These are phyloP conservation scores for Megalurothrips usitatus DNA, from an alignment of 2,888 invertebrate genomes.

Conservation along the genomic window DNA sequence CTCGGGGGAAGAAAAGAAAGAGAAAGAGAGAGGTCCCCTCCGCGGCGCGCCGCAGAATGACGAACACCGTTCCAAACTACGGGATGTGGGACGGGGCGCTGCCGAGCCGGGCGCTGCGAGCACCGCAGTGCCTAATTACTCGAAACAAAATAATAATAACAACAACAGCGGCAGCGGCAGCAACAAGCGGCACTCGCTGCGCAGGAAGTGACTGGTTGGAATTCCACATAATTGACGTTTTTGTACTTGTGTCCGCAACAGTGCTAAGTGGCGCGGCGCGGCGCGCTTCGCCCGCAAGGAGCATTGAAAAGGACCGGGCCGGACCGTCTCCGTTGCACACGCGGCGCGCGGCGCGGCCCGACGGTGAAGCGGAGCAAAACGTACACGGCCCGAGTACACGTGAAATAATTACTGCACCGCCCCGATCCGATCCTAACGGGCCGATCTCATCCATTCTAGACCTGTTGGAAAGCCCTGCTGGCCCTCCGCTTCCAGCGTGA, in stretches of 20 bases:
- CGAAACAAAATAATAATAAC: background rate
- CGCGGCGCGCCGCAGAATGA: background rate
- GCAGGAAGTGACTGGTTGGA: conserved; percentile 2
- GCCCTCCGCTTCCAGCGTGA: too few species aligned
- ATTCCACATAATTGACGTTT: conserved; percentile 20
- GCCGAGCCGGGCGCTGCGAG: background rate
- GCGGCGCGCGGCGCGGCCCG: too few species aligned
- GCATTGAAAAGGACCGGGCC: background rate
- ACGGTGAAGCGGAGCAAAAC: too few species aligned
- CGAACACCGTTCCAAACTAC: too few species aligned
- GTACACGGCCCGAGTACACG: too few species aligned
- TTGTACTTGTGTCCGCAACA: background rate
- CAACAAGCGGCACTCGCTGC: background rate
- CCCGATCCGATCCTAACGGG: too few species aligned
- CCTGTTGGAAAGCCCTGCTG: too few species aligned
- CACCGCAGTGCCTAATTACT: background rate
- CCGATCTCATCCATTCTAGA: too few species aligned
- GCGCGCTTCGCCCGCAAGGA: background rate
- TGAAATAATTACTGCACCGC: too few species aligned
- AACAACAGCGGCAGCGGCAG: background rate
- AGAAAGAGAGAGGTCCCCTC: background rate
- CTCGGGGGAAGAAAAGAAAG: too few species aligned
- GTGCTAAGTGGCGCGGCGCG: background rate
- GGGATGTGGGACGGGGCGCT: too few species aligned
- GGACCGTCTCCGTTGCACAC: background rate